Base-by-base conservation (phyloP, 2,888 invertebrate species). In the Tachina lurida region DNA sequence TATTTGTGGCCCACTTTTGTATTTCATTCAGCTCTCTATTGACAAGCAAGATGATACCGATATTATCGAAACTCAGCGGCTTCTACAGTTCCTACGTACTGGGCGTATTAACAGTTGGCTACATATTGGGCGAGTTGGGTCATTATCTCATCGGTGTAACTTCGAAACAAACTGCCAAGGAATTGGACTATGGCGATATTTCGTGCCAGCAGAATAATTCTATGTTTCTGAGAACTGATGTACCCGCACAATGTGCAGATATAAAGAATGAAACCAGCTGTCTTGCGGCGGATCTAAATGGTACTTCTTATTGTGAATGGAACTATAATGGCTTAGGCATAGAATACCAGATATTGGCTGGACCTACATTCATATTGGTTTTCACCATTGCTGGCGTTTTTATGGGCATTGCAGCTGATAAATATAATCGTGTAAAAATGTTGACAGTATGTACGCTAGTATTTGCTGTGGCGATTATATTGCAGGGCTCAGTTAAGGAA, bases 311-410 rank as follows among this genome's bases (percentile, higher is more conserved):
- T 92, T 98, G 98, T 93, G 96, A 97, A 90, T 98, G 98, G 98
- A 96, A 96, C 91, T 97, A 97, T 94, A 98, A 97, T 91, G 98
- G 98, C 0, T 94, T 98, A 76, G 98, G 98, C 13, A 94, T 97
- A 84, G 97, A 97, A 91, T 98, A 98, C 93, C 98, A 98, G 93
- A 95, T 98, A 87, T 93, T 98, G 84, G 98, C 98, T 0, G 98
- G 98, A 0, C 98, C 98, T 0, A 96, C 97, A 87, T 98, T 97
- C 93, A 98, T 98, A 91, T 96, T 97, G 2, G 96, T 98, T 49
- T 98, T 97, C 93, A 98, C 98, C 0, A 94, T 98, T 67, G 96
- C 96, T 49, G 98, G 98, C 1, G 96, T 98, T 12, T 93, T 97
- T 71, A 94, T 98, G 88, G 98, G 98, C 1, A 94, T 97, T 74